Evolutionary conservation across 2,888 invertebrate species (phyloP).

Genomic region (Choristoneura rosaceana): DNA sequence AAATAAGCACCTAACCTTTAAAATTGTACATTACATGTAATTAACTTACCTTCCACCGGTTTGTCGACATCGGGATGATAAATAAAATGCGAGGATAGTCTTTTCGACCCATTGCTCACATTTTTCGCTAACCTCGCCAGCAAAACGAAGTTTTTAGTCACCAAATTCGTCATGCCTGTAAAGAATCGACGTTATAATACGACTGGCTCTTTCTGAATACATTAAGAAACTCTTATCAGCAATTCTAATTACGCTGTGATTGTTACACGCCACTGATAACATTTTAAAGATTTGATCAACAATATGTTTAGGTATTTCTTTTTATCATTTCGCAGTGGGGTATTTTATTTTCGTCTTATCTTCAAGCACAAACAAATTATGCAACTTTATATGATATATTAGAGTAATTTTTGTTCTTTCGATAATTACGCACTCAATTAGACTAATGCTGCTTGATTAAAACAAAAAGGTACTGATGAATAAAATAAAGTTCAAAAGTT

Average conservation of each 20-base stretch:
- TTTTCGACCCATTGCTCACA: slow-evolving; percentile 65
- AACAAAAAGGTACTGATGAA: background rate
- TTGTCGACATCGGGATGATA: slow-evolving; percentile 85
- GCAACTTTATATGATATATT: slow-evolving; percentile 7
- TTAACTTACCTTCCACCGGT: slow-evolving; percentile 77
- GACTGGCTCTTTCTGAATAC: slow-evolving; percentile 50
- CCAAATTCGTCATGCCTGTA: slow-evolving; percentile 65
- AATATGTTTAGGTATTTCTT: slow-evolving; percentile 35
- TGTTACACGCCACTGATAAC: slow-evolving; percentile 45
- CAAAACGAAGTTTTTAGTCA: slow-evolving; percentile 59
- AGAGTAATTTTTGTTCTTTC: slow-evolving; percentile 23
- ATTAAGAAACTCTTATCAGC: slow-evolving; percentile 77
- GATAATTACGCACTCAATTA: background rate
- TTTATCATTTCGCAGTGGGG: slow-evolving; percentile 34
- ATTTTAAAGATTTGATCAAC: slow-evolving; percentile 24
- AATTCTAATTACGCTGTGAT: slow-evolving; percentile 77
- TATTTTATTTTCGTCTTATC: slow-evolving; percentile 16
- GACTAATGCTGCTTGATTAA: background rate
- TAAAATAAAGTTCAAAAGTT: background rate
- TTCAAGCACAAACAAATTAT: slow-evolving; percentile 1
- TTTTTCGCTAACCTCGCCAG: slow-evolving; percentile 65
- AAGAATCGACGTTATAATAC: slow-evolving; percentile 41
- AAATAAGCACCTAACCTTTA: slow-evolving; percentile 30
- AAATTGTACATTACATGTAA: background rate
- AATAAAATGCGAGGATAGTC: slow-evolving; percentile 85